Base-by-base conservation (phyloP, 2,113 vertebrate species). In the Cynoglossus semilaevis region DNA sequence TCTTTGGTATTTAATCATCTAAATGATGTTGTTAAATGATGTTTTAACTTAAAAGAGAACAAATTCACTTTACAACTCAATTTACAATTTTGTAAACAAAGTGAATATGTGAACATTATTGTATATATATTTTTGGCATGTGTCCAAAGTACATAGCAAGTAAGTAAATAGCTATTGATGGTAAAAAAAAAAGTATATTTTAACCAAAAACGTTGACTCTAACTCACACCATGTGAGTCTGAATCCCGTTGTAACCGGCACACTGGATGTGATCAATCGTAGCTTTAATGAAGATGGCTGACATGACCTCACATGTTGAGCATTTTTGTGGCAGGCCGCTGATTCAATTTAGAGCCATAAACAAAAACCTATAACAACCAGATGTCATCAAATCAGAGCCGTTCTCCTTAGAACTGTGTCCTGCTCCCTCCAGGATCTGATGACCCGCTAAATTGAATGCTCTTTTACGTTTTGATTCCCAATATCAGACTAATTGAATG, bases 251-350 rank as follows among this genome's bases (percentile, higher is more conserved):
- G 17, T 37, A 49, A 37, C 49, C 22, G 6, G 22, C 22, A 29
- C 22, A 42, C 34, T 17, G 54, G 47, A 49, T 64, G 55, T 67
- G 59, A 72, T 72, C 68, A 45, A 17, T 52, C 57, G 4, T 1
- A 51, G 45, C 41, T 53, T 35, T 14, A 15, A 14, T 11, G 7
- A 41, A 62, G 10, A 17, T 12, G 63, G 15, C 15, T 49, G 37
- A 52, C 58, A n/a, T 67, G 62, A 63, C 60, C 51, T 53, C 17
- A 70, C 61, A 15, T 14, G 15, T 44, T 36, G 29, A 41, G 14
- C 34, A 48, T 52, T 45, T 72, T 41, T 58, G 8, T 48, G 41
- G 58, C 17, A 58, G 63, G 63, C 47, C 57, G 61, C 8, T 18
- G 36, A 76, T 47, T 53, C 37, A 19, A 48, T 29, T 29, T 29